phyloP scores from a whole-genome alignment of 2,888 invertebrate genomes.

The Ariolimax columbianus region DNA sequence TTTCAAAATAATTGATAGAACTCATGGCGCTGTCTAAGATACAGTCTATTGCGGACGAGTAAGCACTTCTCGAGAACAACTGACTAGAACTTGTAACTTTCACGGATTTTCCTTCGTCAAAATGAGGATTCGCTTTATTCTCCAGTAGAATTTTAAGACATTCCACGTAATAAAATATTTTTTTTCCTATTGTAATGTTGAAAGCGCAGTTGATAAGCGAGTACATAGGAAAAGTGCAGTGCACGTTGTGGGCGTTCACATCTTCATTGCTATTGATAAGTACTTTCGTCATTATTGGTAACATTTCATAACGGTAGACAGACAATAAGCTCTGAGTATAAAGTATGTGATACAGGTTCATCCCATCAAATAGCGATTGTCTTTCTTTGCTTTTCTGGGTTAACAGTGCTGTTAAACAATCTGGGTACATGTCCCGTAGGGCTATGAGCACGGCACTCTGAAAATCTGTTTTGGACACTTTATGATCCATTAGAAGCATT shows the following conservation, averaged over 20 bases:
- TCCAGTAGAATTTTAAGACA: conserved; percentile 41
- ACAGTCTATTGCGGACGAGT: conserved; percentile 42
- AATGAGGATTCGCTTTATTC: conserved; percentile 50
- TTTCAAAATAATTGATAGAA: conserved; percentile 44
- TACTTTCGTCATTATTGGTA: conserved; percentile 46
- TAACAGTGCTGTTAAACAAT: conserved; percentile 37
- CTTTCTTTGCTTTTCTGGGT: conserved; percentile 11
- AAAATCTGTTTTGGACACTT: conserved; percentile 29
- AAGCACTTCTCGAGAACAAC: conserved; percentile 20
- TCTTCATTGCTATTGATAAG: conserved; percentile 45
- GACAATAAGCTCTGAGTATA: conserved; percentile 46
- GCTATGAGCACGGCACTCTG: conserved; percentile 47
- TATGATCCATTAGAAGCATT: conserved; percentile 28
- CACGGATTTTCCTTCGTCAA: conserved; percentile 27
- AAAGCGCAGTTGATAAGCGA: conserved; percentile 49
- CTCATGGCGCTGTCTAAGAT: conserved; percentile 35
- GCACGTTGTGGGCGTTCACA: conserved; percentile 31
- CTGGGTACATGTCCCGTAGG: conserved; percentile 44
- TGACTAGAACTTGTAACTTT: neutral
- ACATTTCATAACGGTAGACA: conserved; percentile 35
- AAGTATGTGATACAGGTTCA: conserved; percentile 44
- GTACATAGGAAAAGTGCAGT: conserved; percentile 48
- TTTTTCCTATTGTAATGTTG: conserved; percentile 31
- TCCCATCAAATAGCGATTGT: conserved; percentile 41
- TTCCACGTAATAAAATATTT: conserved; percentile 39